Conservation (phyloP, 2,888 invertebrate genomes). For the Folsomia candida region DNA sequence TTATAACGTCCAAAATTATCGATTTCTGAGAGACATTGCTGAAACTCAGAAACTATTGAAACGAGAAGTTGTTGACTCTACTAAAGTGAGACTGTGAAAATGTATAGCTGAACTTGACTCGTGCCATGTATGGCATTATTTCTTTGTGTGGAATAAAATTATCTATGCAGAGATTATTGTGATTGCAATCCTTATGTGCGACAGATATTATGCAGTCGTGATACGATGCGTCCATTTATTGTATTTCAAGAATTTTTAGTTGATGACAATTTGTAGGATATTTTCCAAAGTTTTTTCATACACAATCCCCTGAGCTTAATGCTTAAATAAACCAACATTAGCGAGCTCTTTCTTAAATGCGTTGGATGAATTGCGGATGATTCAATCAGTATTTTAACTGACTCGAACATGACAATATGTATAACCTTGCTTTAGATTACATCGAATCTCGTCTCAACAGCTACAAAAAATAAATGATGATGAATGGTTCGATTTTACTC, state of each 20-base stretch:
- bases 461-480: neutral
- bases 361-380: no score
- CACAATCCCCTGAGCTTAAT: no score
- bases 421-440: neutral
- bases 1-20: no score
- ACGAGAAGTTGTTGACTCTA: no score
- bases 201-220: neutral
- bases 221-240: neutral
- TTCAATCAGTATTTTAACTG: no score
- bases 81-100: neutral
- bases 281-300: no score
- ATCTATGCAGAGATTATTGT: conserved; percentile 4
- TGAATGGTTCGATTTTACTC: neutral
- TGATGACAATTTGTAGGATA: no score
- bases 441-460: neutral
- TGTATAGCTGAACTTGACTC: neutral
- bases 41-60: no score
- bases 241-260: no score
- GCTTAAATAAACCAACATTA: no score
- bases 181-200: conserved; percentile 5
- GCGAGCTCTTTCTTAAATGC: no score
- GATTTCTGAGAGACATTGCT: no score
- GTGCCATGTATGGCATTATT: neutral
- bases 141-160: conserved; percentile 1
- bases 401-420: neutral